Base-by-base conservation (phyloP, 2,888 invertebrate genomes). In the Agrenia bidenticulata region DNA sequence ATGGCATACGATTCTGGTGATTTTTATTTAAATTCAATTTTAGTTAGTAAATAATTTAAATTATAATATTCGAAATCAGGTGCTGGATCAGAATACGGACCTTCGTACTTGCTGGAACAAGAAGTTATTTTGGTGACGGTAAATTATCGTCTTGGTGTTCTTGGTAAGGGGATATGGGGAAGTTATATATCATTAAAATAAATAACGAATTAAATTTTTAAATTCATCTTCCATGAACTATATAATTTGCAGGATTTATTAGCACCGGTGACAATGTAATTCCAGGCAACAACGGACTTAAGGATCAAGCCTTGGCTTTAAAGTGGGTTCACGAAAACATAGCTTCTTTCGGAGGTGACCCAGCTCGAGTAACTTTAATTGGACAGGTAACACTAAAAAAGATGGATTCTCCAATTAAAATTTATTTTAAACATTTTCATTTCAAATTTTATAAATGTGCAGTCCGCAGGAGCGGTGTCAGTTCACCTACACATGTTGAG, bases 271-370 rank as follows among this genome's bases (percentile, higher is more conserved):
- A 70, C 32, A 45, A 54, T 1, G 58, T 37, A 0, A 56, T 51
- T 45, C 63, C 70, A 2, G 70, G 70, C 13, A 70, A 70, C 26
- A 51, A 63, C 39, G 70, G 70, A 5, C 32, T 67, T 13, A 70
- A 68, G 26, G 64, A 63, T 21, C 65, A 51, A 37, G 59, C 59
- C n/a, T 23, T 64, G 23, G 64, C 59, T 21, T 13, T 64, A 5
- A 58, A 59, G 27, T 64, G 64, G 64, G 64, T 64, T n/a, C 37
- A 42, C 26, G 63, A 63, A 2, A 63, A 63, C 26, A 58, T 63
- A 13, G 58, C 19, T 1, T 7, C n/a, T 0, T 64, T 64, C 23
- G 59, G 59, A 5, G 64, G 64, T 13, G 64, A 64, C n/a, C 1
- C 9, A 1, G n/a, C 21, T 13, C 26, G 53, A 21, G 54, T 64